These are phyloP conservation scores for Tupaia tana DNA, from an alignment of 2,113 vertebrate species.

Conservation along the genomic window DNA sequence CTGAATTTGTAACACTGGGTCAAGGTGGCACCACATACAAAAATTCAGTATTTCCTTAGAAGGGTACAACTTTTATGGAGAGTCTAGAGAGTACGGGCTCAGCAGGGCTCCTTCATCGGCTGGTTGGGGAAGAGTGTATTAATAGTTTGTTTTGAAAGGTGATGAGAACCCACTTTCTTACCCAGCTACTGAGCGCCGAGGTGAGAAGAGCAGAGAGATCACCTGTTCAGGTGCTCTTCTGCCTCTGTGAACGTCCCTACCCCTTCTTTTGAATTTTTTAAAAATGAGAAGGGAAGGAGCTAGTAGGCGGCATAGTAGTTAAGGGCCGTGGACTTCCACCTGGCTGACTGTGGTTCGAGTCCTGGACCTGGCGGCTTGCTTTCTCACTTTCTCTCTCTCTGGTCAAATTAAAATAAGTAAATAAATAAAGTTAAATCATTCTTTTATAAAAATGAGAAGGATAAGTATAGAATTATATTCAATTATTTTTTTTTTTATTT, in stretches of 20 bases:
- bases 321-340: too few relatives aligned
- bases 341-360: too few relatives aligned
- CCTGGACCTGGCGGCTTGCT: too few relatives aligned
- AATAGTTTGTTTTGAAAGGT: conserved; percentile 16
- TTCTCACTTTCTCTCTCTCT: too few relatives aligned
- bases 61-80: conserved; percentile 18
- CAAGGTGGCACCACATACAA: conserved; percentile 45
- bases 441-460: background rate
- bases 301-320: too few relatives aligned
- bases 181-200: background rate
- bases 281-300: background rate
- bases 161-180: conserved; percentile 52
- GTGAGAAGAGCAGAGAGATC: conserved; percentile 42
- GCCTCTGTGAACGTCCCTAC: conserved; percentile 26
- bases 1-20: conserved; percentile 42
- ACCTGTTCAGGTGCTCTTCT: conserved; percentile 18
- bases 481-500: conserved; percentile 22
- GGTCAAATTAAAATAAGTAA: too few relatives aligned
- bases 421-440: too few relatives aligned
- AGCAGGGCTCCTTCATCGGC: conserved; percentile 32
- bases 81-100: background rate
- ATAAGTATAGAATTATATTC: background rate
- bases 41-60: conserved; percentile 65
- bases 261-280: background rate
- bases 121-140: background rate